Evolutionary conservation across 2,888 invertebrate species (phyloP), one percentile per base, ranked within the genome.

Genomic region (Galeruca laticollis): DNA sequence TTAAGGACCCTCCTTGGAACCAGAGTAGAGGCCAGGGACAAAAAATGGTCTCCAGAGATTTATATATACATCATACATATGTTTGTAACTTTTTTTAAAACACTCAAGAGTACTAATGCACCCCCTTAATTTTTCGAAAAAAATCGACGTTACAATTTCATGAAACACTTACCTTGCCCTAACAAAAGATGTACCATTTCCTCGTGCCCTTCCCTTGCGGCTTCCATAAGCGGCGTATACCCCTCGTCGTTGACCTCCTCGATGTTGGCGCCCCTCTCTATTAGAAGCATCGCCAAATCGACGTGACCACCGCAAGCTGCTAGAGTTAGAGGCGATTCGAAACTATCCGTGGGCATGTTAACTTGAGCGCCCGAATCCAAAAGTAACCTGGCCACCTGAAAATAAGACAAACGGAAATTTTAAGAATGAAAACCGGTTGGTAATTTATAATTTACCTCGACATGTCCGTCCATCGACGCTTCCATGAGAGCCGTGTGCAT

Each of bases 401-500:
- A 47, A 18, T 20, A 26, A 37, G 15, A 0, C 9, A 33, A 33
- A 33, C 4, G 5, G 33, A 49, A 11, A 31, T 11, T 26, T 40
- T 15, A 33, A 20, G 2, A 52, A 11, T 35, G 15, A 18, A 10
- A 37, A 15, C 1, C 15, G 15, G 2, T 21, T 18, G 15, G 40
- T 43, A 15, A 59, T 5, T 10, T 31, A 6, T n/a, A 11, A 51
- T 43, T 65, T 18, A 71, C 73, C 87, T 99, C 98, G 0, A 98
- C 97, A 84, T 99, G 99, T 0, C 99, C 99, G 86, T 99, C 99
- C 99, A 99, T 99, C 71, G 98, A 97, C 63, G 99, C 99, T 87
- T 99, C 99, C 98, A 99, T 99, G 54, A 99, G 88, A 54, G 99
- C 99, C 31, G 99, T 99, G 87, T 99, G 99, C 98, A 99, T 98